Percentiles rank a stretch among this genome's conserved stretches.
Conservation (phyloP, 1,140 invertebrate species). For the Drosophila varians region DNA sequence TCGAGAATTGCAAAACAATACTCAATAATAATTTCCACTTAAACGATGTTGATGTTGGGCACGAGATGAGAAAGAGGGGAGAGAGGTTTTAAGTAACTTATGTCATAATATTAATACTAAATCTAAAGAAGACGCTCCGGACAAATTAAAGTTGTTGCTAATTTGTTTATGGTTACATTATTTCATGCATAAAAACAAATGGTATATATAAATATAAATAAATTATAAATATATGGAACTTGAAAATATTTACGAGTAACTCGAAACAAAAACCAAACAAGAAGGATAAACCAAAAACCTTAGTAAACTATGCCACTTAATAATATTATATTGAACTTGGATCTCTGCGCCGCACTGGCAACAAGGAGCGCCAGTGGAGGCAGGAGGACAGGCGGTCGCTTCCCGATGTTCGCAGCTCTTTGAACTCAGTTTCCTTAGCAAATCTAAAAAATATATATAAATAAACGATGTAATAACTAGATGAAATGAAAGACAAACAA, state of each 20-base stretch:
- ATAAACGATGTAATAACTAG: conserved; percentile 1
- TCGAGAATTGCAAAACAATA: conserved; percentile 58
- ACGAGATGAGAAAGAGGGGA: conserved; percentile 12
- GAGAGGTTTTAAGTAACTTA: conserved; percentile 68
- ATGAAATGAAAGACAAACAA: conserved; percentile 1
- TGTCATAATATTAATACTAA: conserved; percentile 68
- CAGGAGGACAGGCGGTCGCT: conserved; percentile 49
- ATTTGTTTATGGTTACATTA: conserved; percentile 83
- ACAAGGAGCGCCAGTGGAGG: conserved; percentile 70
- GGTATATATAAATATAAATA: conserved; percentile 50
- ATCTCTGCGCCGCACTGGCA: conserved; percentile 55
- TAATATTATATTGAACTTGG: conserved; percentile 42
- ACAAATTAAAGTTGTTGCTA: conserved; percentile 78
- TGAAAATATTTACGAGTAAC: conserved; percentile 49
- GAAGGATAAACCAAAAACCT: conserved; percentile 9
- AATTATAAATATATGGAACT: conserved; percentile 53
- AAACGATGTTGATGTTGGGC: conserved; percentile 26
- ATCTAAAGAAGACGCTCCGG: conserved; percentile 70
- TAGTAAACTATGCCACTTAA: conserved; percentile 31
- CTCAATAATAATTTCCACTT: conserved; percentile 64
- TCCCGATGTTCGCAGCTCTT: conserved; percentile 70
- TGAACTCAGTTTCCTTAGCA: conserved; percentile 74
- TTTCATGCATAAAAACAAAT: conserved; percentile 68
- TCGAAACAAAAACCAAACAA: conserved; percentile 41
- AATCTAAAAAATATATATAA: conserved; percentile 33